Evolutionary conservation across 2,888 invertebrate genomes (phyloP).

Genomic region (Chromoteleia sp.): DNA sequence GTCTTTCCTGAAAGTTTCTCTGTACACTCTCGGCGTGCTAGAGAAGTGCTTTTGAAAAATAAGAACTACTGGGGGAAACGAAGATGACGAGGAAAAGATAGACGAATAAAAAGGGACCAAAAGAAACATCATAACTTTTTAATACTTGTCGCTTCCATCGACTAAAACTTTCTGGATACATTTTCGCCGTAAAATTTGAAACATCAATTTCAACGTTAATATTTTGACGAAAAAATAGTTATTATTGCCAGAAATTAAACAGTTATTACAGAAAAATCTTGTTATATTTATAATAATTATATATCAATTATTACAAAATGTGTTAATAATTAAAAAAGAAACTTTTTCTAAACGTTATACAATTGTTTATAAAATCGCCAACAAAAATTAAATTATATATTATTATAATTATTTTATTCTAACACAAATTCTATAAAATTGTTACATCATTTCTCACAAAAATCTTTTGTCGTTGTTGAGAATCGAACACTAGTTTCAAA

Average conservation of each 20-base stretch:
- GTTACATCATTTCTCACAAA: no score
- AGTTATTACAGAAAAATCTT: not conserved
- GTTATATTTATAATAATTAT: no score
- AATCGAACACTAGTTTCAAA: no score
- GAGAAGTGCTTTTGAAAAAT: conserved; percentile 66
- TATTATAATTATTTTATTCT: no score
- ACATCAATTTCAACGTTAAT: conserved; percentile 36
- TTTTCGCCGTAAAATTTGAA: conserved; percentile 48
- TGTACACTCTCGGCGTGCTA: conserved; percentile 49
- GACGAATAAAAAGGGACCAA: conserved; percentile 56
- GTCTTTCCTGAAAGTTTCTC: conserved; percentile 66
- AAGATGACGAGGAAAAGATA: conserved; percentile 62
- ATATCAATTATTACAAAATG: no score
- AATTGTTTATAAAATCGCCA: no score
- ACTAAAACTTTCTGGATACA: conserved; percentile 56
- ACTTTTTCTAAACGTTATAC: no score
- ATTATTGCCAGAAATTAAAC: not conserved
- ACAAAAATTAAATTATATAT: no score
- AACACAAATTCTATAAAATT: no score
- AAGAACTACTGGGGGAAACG: conserved; percentile 59
- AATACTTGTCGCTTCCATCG: conserved; percentile 60
- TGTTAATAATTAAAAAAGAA: no score
- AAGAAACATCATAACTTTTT: conserved; percentile 68
- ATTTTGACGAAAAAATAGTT: conserved; percentile 7
- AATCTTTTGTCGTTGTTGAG: no score